A percentile compares a stretch with the other conserved stretches of the same genome.
These are phyloP conservation scores for Lates calcarifer DNA, from an alignment of 2,113 vertebrate species.

Conservation along the genomic window DNA sequence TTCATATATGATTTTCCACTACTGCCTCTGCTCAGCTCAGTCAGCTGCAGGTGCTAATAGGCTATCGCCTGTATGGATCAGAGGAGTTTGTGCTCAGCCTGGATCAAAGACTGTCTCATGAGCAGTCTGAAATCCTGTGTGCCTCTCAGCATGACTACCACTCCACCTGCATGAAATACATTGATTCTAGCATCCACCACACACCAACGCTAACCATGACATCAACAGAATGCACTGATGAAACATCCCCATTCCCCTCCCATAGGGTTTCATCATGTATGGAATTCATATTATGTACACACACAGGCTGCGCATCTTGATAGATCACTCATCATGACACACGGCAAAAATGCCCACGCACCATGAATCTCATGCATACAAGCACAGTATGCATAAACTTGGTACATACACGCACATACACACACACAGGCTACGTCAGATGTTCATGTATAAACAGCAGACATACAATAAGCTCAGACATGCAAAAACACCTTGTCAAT, in stretches of 20 bases:
- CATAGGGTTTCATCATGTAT: too few relatives aligned
- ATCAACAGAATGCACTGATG: slow-evolving; percentile 18
- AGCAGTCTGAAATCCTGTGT: slow-evolving; percentile 59
- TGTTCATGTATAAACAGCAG: slow-evolving; percentile 1
- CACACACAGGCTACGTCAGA: neutral
- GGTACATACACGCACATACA: neutral
- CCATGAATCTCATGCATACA: neutral
- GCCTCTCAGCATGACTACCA: slow-evolving; percentile 51
- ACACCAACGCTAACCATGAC: slow-evolving; percentile 40
- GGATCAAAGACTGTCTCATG: slow-evolving; percentile 65
- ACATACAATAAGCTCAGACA: neutral
- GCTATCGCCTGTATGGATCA: slow-evolving; percentile 45
- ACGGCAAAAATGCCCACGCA: slow-evolving; percentile 2
- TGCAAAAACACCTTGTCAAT: neutral
- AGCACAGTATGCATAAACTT: neutral
- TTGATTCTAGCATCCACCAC: slow-evolving; percentile 49
- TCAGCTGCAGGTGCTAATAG: slow-evolving; percentile 59
- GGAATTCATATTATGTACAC: slow-evolving; percentile 42
- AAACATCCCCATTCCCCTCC: neutral
- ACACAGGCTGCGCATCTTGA: neutral
- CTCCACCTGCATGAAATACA: slow-evolving; percentile 46
- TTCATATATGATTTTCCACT: slow-evolving; percentile 32
- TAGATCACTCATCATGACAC: slow-evolving; percentile 26
- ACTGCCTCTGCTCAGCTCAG: slow-evolving; percentile 1
- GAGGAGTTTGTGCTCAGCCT: slow-evolving; percentile 37